Evolutionary conservation across 2,113 vertebrate genomes (phyloP).

Genomic region (Pantherophis guttatus): DNA sequence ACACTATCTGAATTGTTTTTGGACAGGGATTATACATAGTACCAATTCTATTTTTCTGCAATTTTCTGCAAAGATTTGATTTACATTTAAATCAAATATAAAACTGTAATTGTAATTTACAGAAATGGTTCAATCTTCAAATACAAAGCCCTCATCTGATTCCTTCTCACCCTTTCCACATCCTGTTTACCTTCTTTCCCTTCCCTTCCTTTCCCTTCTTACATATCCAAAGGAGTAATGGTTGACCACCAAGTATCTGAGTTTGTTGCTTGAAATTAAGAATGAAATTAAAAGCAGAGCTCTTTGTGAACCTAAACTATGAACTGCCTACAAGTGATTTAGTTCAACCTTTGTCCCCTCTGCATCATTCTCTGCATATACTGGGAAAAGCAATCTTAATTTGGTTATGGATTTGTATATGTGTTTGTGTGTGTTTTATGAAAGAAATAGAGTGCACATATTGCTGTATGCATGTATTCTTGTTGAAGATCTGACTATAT

Average conservation of each 20-base stretch:
- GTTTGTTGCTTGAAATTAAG: background rate
- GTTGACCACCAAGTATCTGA: background rate
- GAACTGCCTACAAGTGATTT: background rate
- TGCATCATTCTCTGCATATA: background rate
- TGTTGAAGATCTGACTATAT: background rate
- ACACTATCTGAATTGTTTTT: slow-evolving; percentile 40
- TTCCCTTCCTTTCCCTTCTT: background rate
- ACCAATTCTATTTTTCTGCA: background rate
- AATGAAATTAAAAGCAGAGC: background rate
- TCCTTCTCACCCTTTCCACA: background rate
- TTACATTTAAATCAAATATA: background rate
- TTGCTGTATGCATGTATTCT: background rate
- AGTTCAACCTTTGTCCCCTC: background rate
- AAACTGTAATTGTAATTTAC: slow-evolving; percentile 9
- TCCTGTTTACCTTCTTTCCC: background rate
- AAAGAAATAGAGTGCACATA: background rate
- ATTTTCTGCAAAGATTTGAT: background rate
- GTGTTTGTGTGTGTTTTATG: background rate
- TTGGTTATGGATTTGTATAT: background rate
- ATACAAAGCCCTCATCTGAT: background rate
- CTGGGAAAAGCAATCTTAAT: background rate
- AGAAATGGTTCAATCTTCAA: background rate
- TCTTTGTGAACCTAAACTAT: background rate
- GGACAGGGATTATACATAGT: background rate
- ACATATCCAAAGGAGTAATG: background rate